Percentiles rank a stretch among this genome's conserved stretches.
Conservation (phyloP, 2,113 vertebrate genomes). For the Caloenas nicobarica region DNA sequence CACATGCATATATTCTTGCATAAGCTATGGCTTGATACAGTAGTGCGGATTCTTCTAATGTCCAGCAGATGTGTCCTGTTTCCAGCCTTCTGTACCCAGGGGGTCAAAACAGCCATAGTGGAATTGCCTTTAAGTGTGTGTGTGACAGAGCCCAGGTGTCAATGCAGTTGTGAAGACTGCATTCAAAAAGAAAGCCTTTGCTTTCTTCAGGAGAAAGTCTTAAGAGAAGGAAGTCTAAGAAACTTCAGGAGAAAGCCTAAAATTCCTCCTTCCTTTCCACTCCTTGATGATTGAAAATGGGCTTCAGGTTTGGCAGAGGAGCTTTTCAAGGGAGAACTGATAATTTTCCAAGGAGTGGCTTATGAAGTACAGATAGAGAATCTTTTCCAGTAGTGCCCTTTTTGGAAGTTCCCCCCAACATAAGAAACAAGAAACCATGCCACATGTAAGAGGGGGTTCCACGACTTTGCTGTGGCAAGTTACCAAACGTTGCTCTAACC, state of each 20-base stretch:
- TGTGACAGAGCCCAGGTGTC: not conserved
- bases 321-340: not conserved
- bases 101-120: not conserved
- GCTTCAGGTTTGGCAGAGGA: not conserved
- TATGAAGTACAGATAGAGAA: not conserved
- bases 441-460: not conserved
- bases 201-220: not conserved
- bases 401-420: not conserved
- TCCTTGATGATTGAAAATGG: not conserved
- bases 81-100: not conserved
- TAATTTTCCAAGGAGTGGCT: not conserved
- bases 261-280: not conserved
- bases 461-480: not conserved
- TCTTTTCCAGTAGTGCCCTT: not conserved
- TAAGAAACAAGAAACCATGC: not conserved
- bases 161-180: not conserved
- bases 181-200: not conserved
- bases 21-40: not conserved
- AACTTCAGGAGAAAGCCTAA: not conserved
- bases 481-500: not conserved
- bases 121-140: not conserved
- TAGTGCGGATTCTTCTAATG: not conserved
- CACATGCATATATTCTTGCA: not conserved
- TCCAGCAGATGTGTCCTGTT: not conserved
- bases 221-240: not conserved